A percentile compares a stretch with the other conserved stretches of the same genome.
phyloP scores from a whole-genome alignment of 2,113 vertebrate species.

The Synodontis membranacea region DNA sequence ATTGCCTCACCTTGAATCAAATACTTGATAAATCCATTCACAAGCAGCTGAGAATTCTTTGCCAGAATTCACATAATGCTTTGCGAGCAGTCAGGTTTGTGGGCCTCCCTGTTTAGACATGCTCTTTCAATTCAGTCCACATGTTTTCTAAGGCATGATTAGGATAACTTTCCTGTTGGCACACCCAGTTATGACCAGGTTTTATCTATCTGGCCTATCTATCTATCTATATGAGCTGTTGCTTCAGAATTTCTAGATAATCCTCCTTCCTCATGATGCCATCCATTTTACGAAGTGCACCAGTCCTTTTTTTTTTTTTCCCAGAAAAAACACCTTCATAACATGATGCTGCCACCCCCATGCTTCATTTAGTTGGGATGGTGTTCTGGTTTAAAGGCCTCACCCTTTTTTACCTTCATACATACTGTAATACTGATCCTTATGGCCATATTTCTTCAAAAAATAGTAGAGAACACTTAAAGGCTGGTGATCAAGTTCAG shows the following conservation, averaged over 20 bases:
- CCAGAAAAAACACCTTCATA: neutral
- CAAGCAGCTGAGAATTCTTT: no score
- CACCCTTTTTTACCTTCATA: neutral
- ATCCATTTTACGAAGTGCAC: neutral
- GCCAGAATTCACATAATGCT: no score
- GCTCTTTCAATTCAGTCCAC: no score
- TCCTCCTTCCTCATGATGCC: neutral
- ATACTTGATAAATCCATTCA: no score
- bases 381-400: neutral
- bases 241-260: neutral
- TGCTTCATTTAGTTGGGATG: neutral
- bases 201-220: no score
- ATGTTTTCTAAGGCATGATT: no score
- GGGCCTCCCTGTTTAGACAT: no score
- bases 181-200: no score
- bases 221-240: no score
- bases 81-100: no score
- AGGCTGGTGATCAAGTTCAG: no score
- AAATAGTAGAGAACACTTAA: neutral
- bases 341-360: neutral
- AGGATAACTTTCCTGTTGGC: neutral
- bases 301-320: neutral
- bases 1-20: no score
- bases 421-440: neutral
- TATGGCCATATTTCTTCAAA: neutral